phyloP scores from a whole-genome alignment of 2,797 vertebrate species.

The Lacerta bilineata region DNA sequence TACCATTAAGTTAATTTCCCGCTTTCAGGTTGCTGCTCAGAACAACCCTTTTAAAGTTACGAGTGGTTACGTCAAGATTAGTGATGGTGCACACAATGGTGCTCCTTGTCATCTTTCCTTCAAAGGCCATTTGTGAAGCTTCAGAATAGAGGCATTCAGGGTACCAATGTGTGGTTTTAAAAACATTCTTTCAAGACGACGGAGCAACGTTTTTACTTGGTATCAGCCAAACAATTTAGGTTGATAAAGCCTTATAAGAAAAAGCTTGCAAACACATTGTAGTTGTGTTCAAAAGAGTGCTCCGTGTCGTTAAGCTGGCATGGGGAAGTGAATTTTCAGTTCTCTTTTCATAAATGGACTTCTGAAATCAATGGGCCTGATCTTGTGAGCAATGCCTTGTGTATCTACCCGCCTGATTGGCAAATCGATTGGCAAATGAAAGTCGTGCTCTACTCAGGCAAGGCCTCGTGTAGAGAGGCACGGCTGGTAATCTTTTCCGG shows the following conservation, averaged over 20 bases:
- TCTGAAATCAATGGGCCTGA: slow-evolving; percentile 60
- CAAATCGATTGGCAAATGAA: slow-evolving; percentile 57
- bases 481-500: not conserved
- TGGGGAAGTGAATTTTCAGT: slow-evolving; percentile 49
- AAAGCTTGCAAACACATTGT: slow-evolving; percentile 33
- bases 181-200: slow-evolving; percentile 44
- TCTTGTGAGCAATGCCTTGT: slow-evolving; percentile 61
- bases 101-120: not conserved
- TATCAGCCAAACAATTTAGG: slow-evolving; percentile 62
- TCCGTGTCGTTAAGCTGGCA: slow-evolving; percentile 56
- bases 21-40: not conserved
- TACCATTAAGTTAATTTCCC: not conserved
- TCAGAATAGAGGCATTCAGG: slow-evolving; percentile 46
- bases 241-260: slow-evolving; percentile 50
- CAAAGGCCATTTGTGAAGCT: slow-evolving; percentile 27
- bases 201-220: slow-evolving; percentile 23
- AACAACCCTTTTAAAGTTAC: not conserved
- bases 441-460: slow-evolving; percentile 34
- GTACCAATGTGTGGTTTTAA: slow-evolving; percentile 33
- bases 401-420: slow-evolving; percentile 50
- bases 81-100: slow-evolving; percentile 32
- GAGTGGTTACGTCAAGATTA: not conserved
- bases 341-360: slow-evolving; percentile 62
- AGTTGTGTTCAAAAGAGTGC: slow-evolving; percentile 36
- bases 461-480: slow-evolving; percentile 42